Conservation (phyloP, 2,113 vertebrate species). For the Tachysurus fulvidraco region DNA sequence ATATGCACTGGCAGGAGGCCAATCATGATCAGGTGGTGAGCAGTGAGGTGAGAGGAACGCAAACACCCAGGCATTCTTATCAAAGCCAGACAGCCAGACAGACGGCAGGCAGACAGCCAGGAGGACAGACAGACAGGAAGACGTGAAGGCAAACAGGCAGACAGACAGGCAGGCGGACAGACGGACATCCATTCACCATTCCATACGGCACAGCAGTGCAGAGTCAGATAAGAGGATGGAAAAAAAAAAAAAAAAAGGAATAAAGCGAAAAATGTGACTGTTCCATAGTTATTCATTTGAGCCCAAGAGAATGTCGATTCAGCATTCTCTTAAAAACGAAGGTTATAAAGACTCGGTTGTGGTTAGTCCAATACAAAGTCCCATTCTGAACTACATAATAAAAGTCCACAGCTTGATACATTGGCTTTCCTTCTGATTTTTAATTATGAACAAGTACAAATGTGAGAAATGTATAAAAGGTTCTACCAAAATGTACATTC, state of each 20-base stretch:
- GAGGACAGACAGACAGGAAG: background rate
- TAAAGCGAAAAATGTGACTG: background rate
- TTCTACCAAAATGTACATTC: background rate
- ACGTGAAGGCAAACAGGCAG: background rate
- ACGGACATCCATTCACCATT: background rate
- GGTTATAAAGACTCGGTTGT: background rate
- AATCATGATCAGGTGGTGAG: slow-evolving; percentile 34
- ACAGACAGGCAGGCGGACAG: background rate
- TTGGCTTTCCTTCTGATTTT: background rate
- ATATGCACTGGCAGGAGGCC: slow-evolving; percentile 26
- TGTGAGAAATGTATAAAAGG: background rate
- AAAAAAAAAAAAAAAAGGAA: background rate
- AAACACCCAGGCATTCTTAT: slow-evolving; percentile 7
- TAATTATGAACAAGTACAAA: background rate
- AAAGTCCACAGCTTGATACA: background rate
- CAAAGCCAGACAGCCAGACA: background rate
- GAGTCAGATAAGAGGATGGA: background rate
- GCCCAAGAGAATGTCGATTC: background rate
- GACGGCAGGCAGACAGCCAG: background rate
- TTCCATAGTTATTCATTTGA: background rate
- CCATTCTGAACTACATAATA: background rate
- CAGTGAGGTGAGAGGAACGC: slow-evolving; percentile 21
- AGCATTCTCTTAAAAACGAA: background rate
- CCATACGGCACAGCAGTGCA: background rate
- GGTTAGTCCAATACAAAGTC: background rate